These are phyloP conservation scores for Cephalopachus bancanus DNA, from an alignment of 2,797 vertebrate genomes.

Conservation along the genomic window DNA sequence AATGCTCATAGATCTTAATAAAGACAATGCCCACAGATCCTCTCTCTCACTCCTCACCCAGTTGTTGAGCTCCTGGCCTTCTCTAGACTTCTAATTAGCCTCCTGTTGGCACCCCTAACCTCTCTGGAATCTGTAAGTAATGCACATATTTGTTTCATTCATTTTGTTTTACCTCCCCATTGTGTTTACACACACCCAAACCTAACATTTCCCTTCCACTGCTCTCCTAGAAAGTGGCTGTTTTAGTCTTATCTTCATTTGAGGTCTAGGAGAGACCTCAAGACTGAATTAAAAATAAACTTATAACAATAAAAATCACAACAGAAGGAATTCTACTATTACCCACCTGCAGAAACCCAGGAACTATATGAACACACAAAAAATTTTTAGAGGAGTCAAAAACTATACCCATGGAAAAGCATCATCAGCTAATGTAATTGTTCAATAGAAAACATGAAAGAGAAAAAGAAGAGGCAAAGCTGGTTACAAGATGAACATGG, in stretches of 20 bases:
- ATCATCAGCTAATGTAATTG: background rate
- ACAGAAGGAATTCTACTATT: background rate
- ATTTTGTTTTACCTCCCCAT: background rate
- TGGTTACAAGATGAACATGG: background rate
- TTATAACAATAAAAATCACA: background rate
- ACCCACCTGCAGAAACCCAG: background rate
- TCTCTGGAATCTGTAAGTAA: background rate
- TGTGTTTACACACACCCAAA: background rate
- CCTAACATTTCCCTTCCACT: background rate
- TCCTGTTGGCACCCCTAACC: background rate
- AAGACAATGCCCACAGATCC: accelerated
- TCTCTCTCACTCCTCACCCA: background rate
- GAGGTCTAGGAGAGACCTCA: background rate
- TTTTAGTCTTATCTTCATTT: background rate
- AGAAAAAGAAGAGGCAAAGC: background rate
- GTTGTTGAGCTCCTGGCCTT: background rate
- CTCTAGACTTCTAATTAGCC: background rate
- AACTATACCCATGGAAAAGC: background rate
- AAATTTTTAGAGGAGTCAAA: background rate
- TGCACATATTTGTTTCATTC: background rate
- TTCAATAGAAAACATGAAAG: background rate
- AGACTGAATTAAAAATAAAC: background rate
- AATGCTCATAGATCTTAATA: background rate
- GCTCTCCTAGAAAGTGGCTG: background rate
- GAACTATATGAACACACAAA: background rate